These are phyloP conservation scores for Hafferia zeledoni DNA, from an alignment of 2,797 vertebrate genomes.

Conservation along the genomic window DNA sequence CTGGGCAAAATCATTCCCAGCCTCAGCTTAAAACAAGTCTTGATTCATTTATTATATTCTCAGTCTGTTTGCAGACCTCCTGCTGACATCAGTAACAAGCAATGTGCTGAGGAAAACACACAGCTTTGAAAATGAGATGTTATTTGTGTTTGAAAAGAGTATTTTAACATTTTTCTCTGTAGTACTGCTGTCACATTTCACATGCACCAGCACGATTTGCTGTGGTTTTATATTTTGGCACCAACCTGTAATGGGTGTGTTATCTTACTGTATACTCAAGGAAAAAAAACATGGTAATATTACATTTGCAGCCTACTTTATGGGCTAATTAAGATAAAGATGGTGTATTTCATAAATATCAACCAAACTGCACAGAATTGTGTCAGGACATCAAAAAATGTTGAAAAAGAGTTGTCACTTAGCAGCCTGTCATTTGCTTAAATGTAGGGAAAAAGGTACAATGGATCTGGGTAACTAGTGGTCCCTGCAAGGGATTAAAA, in stretches of 20 bases:
- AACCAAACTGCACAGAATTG: not conserved
- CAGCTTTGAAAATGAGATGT: constrained; percentile 35
- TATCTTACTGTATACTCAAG: not conserved
- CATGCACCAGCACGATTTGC: not conserved
- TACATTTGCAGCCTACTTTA: not conserved
- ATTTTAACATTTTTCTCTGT: not conserved
- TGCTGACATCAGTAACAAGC: constrained; percentile 16
- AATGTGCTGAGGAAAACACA: constrained; percentile 9
- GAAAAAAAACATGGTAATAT: not conserved
- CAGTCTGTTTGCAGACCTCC: not conserved
- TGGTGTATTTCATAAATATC: not conserved
- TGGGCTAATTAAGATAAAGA: not conserved
- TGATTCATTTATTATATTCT: constrained; percentile 41
- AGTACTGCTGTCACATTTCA: constrained; percentile 42
- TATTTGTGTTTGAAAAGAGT: constrained; percentile 25
- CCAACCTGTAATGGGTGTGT: not conserved
- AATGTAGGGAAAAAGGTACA: not conserved
- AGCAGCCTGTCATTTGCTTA: not conserved
- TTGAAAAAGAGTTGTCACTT: not conserved
- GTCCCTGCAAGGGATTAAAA: not conserved
- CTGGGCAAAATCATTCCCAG: constrained; percentile 31
- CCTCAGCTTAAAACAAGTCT: constrained; percentile 18
- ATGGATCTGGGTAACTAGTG: not conserved
- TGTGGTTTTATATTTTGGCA: constrained; percentile 32
- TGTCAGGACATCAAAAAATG: not conserved